Conservation (phyloP, 2,888 invertebrate genomes). For the Drosophila aldrichi region DNA sequence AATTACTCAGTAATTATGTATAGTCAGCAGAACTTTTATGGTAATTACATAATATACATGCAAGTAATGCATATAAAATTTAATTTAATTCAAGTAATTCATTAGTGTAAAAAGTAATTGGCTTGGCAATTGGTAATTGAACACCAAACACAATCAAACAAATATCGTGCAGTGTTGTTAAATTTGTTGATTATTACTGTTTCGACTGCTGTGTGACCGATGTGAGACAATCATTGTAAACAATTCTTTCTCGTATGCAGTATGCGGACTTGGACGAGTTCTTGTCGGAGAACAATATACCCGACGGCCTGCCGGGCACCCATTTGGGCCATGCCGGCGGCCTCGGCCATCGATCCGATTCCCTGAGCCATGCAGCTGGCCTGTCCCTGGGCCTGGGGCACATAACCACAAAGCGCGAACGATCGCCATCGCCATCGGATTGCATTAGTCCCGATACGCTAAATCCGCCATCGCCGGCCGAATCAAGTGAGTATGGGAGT, state of each 20-base stretch:
- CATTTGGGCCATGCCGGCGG: conserved; percentile 86
- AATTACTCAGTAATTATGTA: conserved; percentile 3
- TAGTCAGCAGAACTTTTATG: neutral
- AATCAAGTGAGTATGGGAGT: conserved; percentile 90
- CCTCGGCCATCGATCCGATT: conserved; percentile 85
- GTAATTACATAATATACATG: neutral
- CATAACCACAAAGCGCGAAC: conserved; percentile 93
- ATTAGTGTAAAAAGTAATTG: conserved; percentile 10
- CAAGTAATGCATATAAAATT: neutral
- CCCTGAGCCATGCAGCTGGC: conserved; percentile 86
- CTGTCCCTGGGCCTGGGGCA: conserved; percentile 87
- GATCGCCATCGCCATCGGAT: conserved; percentile 94
- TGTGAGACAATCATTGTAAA: conserved; percentile 18
- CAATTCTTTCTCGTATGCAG: conserved; percentile 86
- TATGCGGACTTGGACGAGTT: conserved; percentile 99
- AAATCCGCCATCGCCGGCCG: conserved; percentile 95
- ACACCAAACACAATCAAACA: neutral
- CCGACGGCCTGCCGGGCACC: conserved; percentile 90
- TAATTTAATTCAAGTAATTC: neutral
- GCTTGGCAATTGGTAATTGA: conserved; percentile 14
- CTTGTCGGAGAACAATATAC: conserved; percentile 97
- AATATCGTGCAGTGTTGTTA: neutral
- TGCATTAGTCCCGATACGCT: conserved; percentile 95
- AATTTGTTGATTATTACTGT: conserved; percentile 23
- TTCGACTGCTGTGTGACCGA: conserved; percentile 19